Evolutionary conservation across 2,888 invertebrate genomes (phyloP), one percentile per base, ranked within the genome.

Genomic region (Thalpophila matura): DNA sequence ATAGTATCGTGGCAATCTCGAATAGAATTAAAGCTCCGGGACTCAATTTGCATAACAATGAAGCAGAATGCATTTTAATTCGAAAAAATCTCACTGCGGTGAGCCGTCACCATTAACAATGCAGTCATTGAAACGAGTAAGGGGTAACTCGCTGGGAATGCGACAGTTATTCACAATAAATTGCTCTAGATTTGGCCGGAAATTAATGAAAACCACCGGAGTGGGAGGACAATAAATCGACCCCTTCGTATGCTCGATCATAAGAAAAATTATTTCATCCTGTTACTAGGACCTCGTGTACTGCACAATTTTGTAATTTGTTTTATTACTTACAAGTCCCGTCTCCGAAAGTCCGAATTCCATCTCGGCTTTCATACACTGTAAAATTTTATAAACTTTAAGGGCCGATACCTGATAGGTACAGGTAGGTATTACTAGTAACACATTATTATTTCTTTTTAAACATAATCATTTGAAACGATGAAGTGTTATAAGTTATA

Each of bases 231-330:
- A 82, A 80, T 84, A 84, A 86, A 82, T 82, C 80, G 86, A 85
- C 86, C 87, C 87, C 79, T 81, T 83, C 83, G 77, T 83, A 79
- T 81, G 81, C 74, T 79, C 81, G 78, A 82, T 87, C 85, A 83
- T 83, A 83, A 87, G 83, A 86, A 85, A 86, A 87, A 87, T 87
- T 87, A 89, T 88, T 82, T 82, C 90, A 89, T 90, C 90, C 89
- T 88, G 90, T 83, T 82, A 81, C 78, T 77, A 74, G 76, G 76
- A 77, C 76, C 77, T 79, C 76, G 75, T 57, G 63, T 70, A 76
- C 74, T 80, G 82, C 76, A 86, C 86, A 86, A 89, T 89, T 89
- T 87, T 85, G 81, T 87, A 79, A 86, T 89, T 87, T 81, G 72
- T 82, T 86, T 87, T 85, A 86, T 82, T 80, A 69, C 54, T 70